phyloP scores from a whole-genome alignment of 2,113 vertebrate genomes.

The Pteropus alecto region DNA sequence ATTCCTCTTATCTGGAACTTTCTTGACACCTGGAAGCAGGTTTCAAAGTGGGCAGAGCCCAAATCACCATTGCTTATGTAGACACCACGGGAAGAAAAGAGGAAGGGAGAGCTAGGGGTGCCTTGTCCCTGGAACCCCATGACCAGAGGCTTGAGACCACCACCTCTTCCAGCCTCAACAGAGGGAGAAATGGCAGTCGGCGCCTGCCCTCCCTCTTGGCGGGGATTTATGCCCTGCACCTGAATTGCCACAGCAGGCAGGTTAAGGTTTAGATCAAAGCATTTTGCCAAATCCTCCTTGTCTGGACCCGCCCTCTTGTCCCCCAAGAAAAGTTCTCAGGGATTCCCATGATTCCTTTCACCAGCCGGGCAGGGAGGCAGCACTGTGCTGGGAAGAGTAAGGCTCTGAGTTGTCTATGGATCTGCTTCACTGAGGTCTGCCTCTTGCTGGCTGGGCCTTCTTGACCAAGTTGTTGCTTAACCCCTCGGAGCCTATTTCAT shows the following conservation, averaged over 20 bases:
- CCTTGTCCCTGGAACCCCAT: neutral
- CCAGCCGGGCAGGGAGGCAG: neutral
- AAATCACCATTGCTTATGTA: neutral
- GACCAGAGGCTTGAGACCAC: neutral
- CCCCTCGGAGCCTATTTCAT: neutral
- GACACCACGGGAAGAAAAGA: neutral
- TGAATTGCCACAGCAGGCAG: neutral
- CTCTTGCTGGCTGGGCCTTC: neutral
- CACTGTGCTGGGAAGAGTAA: accelerated
- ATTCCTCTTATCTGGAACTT: neutral
- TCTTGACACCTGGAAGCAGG: neutral
- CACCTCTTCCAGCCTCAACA: neutral
- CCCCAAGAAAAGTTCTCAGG: neutral
- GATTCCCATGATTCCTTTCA: neutral
- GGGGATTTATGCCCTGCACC: neutral
- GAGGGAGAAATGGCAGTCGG: neutral
- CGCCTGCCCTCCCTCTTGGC: neutral
- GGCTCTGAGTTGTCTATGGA: neutral
- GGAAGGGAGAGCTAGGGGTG: neutral
- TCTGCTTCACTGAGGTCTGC: neutral
- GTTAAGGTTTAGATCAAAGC: neutral
- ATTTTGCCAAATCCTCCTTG: neutral
- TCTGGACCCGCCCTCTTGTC: neutral
- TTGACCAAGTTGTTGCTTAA: neutral
- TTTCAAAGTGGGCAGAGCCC: neutral